Base-by-base conservation (phyloP, 1,140 invertebrate genomes). In the Bombus sibiricus region DNA sequence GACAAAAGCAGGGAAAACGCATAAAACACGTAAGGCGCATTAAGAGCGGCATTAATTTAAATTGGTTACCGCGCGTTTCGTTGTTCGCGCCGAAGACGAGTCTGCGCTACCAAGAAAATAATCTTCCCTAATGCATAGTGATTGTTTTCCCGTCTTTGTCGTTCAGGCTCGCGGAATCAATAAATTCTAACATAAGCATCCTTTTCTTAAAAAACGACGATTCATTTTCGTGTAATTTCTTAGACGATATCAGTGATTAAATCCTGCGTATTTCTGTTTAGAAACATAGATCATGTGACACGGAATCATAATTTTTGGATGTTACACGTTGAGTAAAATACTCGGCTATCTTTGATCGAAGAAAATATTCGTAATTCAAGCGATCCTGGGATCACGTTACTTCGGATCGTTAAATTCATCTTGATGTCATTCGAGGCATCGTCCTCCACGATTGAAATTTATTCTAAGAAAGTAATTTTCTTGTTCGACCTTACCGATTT, bases 31-130 rank as follows among this genome's bases (percentile, higher is more conserved):
- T 87, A 87, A 92, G 68, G 32, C 53, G 69, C 75, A 88, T 89
- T 89, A 86, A 91, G 77, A 82, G 64, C 62, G 75, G 76, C 88
- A 88, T 91, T 91, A 86, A 91, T 91, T 91, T 89, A 89, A 84
- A 91, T 91, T 83, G 86, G 85, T 88, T 91, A 86, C 72, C 76
- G 76, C 41, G 28, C 68, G 64, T 28, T 39, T 41, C 43, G 28
- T 10, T 53, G 64, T 76, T 8, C 57, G 66, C 18, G 28, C 32
- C 34, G 71, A 71, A 59, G 43, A 43, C 22, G 37, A n/a, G 37
- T 66, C 47, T 15, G n/a, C 12, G 69, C 53, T 6, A 22, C n/a
- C 43, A 74, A 53, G 47, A 53, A 53, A 53, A 53, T 53, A 53
- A 34, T 68, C 22, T 37, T 69, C 25, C 25, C 10, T 69, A 34